Percentiles rank a stretch among this genome's conserved stretches.
phyloP scores from a whole-genome alignment of 2,888 invertebrate species.

The Troglohyphantes excavatus region DNA sequence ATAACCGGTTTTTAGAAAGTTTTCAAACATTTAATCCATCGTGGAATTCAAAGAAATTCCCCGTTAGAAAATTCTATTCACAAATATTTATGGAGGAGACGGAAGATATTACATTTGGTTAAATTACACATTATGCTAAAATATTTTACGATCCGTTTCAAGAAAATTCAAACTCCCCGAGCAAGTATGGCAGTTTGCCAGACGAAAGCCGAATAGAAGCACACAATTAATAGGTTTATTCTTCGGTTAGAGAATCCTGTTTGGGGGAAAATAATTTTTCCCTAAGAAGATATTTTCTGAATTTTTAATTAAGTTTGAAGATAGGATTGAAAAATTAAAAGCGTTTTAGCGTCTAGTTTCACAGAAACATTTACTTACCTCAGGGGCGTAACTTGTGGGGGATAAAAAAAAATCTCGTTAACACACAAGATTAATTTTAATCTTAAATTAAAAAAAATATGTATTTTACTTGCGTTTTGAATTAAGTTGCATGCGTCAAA shows the following conservation, averaged over 20 bases:
- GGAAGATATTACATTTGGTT: not conserved
- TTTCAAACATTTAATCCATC: no score
- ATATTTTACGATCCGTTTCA: not conserved
- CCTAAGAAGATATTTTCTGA: not conserved
- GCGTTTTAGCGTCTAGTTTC: not conserved
- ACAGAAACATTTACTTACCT: not conserved
- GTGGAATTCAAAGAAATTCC: no score
- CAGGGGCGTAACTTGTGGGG: not conserved
- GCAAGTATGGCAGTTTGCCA: not conserved
- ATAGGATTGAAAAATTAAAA: not conserved
- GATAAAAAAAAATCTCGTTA: not conserved
- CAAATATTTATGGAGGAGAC: no score
- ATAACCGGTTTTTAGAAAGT: no score
- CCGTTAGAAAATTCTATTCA: no score
- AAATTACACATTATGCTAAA: slow-evolving; percentile 9
- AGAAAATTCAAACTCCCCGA: not conserved
- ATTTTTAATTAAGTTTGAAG: slow-evolving; percentile 1
- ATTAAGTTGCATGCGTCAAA: slow-evolving; percentile 3
- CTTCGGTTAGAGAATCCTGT: not conserved
- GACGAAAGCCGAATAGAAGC: not conserved
- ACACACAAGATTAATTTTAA: slow-evolving; percentile 5
- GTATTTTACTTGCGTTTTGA: not conserved
- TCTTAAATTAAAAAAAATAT: not conserved
- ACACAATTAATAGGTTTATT: not conserved
- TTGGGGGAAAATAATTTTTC: not conserved